Conservation (phyloP, 35 echinoderm and acorn worm genomes). For the Strongylocentrotus purpuratus region DNA sequence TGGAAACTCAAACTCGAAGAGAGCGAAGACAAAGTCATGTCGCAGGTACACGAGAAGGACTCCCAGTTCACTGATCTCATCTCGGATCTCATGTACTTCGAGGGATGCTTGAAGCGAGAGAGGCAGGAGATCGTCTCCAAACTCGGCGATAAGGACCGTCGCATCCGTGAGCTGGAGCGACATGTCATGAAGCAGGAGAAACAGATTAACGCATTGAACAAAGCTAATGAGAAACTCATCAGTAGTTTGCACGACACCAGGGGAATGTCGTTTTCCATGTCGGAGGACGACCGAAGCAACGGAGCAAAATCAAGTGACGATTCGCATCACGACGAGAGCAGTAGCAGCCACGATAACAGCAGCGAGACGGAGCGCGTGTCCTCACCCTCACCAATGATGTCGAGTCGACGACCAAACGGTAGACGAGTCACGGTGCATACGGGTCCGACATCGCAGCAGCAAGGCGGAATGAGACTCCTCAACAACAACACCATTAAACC, state of each 20-base stretch:
- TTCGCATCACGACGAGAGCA: slow-evolving; percentile 46
- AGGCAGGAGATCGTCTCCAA: slow-evolving; percentile 44
- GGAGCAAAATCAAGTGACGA: slow-evolving; percentile 13
- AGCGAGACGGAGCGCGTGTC: not conserved
- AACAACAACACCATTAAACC: slow-evolving; percentile 34
- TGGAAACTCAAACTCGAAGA: slow-evolving; percentile 72
- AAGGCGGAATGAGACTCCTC: not conserved
- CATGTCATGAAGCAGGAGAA: slow-evolving; percentile 66
- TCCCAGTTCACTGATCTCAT: slow-evolving; percentile 71
- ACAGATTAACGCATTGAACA: slow-evolving; percentile 85
- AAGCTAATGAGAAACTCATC: slow-evolving; percentile 74
- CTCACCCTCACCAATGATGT: not conserved
- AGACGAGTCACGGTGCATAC: not conserved
- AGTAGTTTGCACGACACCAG: slow-evolving; percentile 61
- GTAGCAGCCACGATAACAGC: slow-evolving; percentile 28
- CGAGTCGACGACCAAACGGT: slow-evolving; percentile 29
- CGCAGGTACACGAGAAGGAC: slow-evolving; percentile 72
- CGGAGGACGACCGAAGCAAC: not conserved
- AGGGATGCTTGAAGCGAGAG: slow-evolving; percentile 69
- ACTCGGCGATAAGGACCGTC: slow-evolving; percentile 42
- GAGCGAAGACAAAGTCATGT: slow-evolving; percentile 67
- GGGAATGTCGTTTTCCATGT: slow-evolving; percentile 8
- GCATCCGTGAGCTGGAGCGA: slow-evolving; percentile 65
- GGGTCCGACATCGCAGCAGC: slow-evolving; percentile 20
- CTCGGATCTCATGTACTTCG: slow-evolving; percentile 83